Evolutionary conservation across 2,888 invertebrate species (phyloP), one percentile per base, ranked within the genome.

Genomic region (Hedya salicella): DNA sequence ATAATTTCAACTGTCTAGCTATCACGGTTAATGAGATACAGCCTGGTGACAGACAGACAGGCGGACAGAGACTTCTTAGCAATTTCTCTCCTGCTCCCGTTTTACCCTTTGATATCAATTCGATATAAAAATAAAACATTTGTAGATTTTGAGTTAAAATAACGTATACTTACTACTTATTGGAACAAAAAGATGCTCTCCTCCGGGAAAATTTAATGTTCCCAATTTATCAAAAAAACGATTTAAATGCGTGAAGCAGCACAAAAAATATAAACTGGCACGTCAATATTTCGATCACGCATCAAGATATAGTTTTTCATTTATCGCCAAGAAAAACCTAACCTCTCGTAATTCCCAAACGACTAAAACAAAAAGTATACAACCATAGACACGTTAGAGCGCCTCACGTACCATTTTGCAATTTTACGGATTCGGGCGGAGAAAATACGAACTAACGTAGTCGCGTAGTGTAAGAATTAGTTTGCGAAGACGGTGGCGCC

Each of bases 291-390:
- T 32, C 14, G 36, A 16, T 25, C 62, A 54, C 54, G 62, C 17
- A 17, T 8, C 42, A 49, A 57, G 17, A 44, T 50, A 50, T 36
- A 46, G 44, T 59, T 65, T 49, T 40, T 64, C 64, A 50, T 64
- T 36, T 57, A 64, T 50, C 57, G 32, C 16, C 44, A 13, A 56
- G 30, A 56, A 52, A 49, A 61, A 64, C 42, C 50, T 57, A 57
- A 57, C 57, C 50, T 64, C 56, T 25, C 40, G 42, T 59, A 50
- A 64, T 64, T 64, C 64, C 52, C 64, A 36, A 52, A 59, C 59
- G 64, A 17, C 48, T 56, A 56, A 65, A 64, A 50, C 57, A 64
- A 65, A 65, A 65, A 59, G 8, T 30, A 59, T 39, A 52, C 6
- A 36, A 52, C 64, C 52, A 57, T 64, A 65, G 59, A 59, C 64